These are phyloP conservation scores for Cichladusa arquata DNA, from an alignment of 2,113 vertebrate genomes.

Conservation along the genomic window DNA sequence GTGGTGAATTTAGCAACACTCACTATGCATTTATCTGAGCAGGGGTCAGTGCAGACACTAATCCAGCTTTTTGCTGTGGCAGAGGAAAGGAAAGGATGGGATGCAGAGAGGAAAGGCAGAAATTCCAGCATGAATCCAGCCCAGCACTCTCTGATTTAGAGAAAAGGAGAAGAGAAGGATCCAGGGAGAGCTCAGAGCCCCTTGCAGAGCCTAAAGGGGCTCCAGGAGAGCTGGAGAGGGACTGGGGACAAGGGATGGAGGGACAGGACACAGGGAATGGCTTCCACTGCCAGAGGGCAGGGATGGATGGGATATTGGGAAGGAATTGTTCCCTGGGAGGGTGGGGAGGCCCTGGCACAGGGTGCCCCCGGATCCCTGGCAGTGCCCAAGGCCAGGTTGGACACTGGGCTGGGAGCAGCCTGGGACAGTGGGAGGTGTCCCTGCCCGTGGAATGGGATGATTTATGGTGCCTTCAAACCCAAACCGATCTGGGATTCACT, in stretches of 20 bases:
- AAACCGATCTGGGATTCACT: not conserved
- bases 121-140: not conserved
- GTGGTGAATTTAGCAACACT: fast-evolving
- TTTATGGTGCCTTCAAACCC: not conserved
- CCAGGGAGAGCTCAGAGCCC: not conserved
- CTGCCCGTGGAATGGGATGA: not conserved
- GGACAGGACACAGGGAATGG: not conserved
- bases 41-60: not conserved
- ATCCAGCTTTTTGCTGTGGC: not conserved
- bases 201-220: not conserved
- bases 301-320: fast-evolving
- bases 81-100: not conserved
- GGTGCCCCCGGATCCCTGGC: not conserved
- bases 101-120: not conserved
- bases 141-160: not conserved
- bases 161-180: fast-evolving
- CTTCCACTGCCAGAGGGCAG: not conserved
- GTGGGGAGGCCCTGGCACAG: not conserved
- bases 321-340: fast-evolving
- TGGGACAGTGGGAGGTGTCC: not conserved
- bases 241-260: not conserved
- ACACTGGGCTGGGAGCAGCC: not conserved
- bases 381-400: not conserved
- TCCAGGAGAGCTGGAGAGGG: not conserved
- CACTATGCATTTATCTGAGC: not conserved